Conservation (phyloP, 1,140 invertebrate genomes). For the Rhizoglyphus robini region DNA sequence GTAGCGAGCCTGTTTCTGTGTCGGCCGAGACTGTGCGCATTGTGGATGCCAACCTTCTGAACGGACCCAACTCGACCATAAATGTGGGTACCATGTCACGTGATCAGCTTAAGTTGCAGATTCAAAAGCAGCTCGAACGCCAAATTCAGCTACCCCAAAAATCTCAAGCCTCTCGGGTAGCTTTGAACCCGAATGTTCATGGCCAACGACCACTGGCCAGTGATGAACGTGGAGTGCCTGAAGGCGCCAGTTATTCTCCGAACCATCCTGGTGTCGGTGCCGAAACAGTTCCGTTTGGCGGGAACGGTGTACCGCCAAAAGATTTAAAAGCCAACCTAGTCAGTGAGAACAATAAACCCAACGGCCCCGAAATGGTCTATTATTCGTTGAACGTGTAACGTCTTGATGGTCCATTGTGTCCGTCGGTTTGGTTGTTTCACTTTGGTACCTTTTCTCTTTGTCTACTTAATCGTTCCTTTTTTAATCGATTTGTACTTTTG, state of each 20-base stretch:
- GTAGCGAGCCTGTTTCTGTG: neutral
- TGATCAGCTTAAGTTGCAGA: constrained; percentile 3
- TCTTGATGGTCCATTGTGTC: neutral
- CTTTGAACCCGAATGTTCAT: neutral
- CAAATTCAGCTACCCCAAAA: neutral
- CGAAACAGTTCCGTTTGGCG: neutral
- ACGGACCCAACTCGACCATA: constrained; percentile 37
- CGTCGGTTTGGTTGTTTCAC: neutral
- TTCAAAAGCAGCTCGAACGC: neutral
- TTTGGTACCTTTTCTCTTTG: neutral
- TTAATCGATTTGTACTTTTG: too few relatives aligned
- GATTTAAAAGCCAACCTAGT: constrained; percentile 1
- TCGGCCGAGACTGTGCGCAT: neutral
- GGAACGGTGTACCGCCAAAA: neutral
- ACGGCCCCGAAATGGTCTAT: neutral
- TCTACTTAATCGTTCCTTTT: neutral
- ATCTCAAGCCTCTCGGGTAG: neutral
- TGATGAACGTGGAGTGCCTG: constrained; percentile 30
- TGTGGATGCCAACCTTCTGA: neutral
- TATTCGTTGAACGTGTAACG: constrained; percentile 13
- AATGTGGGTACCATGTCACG: neutral
- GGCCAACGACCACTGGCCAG: constrained; percentile 10
- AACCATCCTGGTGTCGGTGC: constrained; percentile 20
- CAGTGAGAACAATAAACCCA: constrained; percentile 1
- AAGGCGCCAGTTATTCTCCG: constrained; percentile 32